Percentiles rank a stretch among this genome's conserved stretches.
Conservation (phyloP, 1,140 invertebrate genomes). For the Trichoplusia ni region DNA sequence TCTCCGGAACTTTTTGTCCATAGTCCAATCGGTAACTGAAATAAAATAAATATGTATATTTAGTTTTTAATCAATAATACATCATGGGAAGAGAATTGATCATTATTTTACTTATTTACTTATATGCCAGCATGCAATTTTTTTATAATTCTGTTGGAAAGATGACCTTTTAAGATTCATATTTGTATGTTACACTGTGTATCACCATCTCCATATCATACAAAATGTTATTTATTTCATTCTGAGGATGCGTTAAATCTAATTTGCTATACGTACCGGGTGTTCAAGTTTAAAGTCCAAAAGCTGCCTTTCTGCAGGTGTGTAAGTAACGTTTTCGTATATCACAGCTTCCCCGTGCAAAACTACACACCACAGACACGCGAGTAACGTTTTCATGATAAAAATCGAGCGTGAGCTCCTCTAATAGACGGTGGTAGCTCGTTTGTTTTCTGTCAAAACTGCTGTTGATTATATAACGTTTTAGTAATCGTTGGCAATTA, state of each 20-base stretch:
- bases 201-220: neutral
- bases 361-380: neutral
- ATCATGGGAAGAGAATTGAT: too few relatives aligned
- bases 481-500: neutral
- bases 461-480: neutral
- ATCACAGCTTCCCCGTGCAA: neutral
- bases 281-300: conserved; percentile 25
- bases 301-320: neutral
- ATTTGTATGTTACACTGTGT: too few relatives aligned
- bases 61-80: too few relatives aligned
- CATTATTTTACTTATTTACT: too few relatives aligned
- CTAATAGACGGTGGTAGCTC: too few relatives aligned
- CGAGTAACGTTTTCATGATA: neutral
- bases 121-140: too few relatives aligned
- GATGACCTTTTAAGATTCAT: too few relatives aligned
- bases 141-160: too few relatives aligned
- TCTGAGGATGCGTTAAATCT: too few relatives aligned
- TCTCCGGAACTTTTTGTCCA: conserved; percentile 85
- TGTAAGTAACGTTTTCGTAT: conserved; percentile 14
- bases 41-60: too few relatives aligned
- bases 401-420: neutral
- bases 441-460: neutral
- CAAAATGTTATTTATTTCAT: neutral
- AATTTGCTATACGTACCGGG: conserved; percentile 9
- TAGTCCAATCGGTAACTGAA: conserved; percentile 70